Conservation (phyloP, 2,888 invertebrate genomes). For the Osmoderma eremita region DNA sequence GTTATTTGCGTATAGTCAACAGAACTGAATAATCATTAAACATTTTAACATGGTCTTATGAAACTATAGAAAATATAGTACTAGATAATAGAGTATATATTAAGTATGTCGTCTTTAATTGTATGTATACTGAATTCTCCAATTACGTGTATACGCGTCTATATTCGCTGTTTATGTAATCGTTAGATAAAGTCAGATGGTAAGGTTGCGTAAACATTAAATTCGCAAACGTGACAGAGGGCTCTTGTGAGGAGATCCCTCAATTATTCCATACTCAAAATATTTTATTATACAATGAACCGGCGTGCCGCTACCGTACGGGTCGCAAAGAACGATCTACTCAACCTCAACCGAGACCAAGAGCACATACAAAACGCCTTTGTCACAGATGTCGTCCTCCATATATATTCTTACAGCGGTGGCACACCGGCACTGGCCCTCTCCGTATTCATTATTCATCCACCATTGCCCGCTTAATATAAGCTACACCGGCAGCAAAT, state of each 20-base stretch:
- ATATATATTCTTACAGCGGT: conserved; percentile 35
- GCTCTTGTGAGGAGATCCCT: background rate
- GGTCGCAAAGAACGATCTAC: conserved; percentile 22
- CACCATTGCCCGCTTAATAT: conserved; percentile 37
- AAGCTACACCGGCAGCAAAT: conserved; percentile 41
- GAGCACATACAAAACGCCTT: conserved; percentile 33
- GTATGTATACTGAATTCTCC: too few relatives aligned
- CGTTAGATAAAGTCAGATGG: background rate
- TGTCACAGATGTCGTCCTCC: conserved; percentile 40
- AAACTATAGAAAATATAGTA: too few relatives aligned
- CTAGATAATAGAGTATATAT: too few relatives aligned
- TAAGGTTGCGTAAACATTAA: background rate
- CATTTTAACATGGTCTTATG: too few relatives aligned
- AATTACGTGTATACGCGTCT: too few relatives aligned
- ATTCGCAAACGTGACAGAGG: background rate
- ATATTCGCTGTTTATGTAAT: too few relatives aligned
- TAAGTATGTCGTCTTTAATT: too few relatives aligned
- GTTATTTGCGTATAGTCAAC: too few relatives aligned
- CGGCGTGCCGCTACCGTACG: conserved; percentile 13
- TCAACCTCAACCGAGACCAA: conserved; percentile 28
- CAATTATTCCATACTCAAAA: conserved; percentile 29
- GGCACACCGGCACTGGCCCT: conserved; percentile 22
- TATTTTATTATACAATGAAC: conserved; percentile 27
- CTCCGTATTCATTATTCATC: conserved; percentile 43
- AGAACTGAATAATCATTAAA: too few relatives aligned